Evolutionary conservation across 2,113 vertebrate genomes (phyloP).

Genomic region (Ptychochromis oligacanthus): DNA sequence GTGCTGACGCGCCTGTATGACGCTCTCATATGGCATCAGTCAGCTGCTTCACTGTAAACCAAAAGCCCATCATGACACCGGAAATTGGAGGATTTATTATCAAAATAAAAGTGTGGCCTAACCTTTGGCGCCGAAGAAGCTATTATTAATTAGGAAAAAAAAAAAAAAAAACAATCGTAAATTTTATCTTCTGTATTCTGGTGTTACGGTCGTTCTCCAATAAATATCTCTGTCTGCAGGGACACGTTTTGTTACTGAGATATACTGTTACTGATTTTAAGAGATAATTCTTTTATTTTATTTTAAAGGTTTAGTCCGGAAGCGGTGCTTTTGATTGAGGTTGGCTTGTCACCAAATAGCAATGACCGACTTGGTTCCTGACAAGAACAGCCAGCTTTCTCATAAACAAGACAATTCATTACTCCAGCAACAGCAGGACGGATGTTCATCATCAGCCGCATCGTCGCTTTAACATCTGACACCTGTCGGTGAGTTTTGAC

Average conservation of each 20-base stretch:
- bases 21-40: conserved; percentile 29
- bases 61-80: neutral
- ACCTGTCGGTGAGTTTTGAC: conserved; percentile 66
- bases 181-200: neutral
- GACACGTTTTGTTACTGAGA: neutral
- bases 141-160: neutral
- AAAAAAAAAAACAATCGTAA: neutral
- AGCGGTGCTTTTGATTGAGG: neutral
- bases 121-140: neutral
- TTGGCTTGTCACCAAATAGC: neutral
- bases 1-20: neutral
- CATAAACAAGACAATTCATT: neutral
- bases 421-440: conserved; percentile 15
- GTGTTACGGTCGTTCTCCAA: accelerated
- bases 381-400: conserved; percentile 12
- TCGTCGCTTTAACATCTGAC: conserved; percentile 30
- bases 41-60: conserved; percentile 30
- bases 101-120: conserved; percentile 34
- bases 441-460: conserved; percentile 47
- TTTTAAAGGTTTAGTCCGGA: conserved; percentile 39
- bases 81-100: neutral
- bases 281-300: conserved; percentile 22
- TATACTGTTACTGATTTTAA: neutral
- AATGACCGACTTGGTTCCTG: conserved; percentile 49
- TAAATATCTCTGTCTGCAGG: accelerated